Base-by-base conservation (phyloP, 2,113 vertebrate genomes). In the Cochlearius cochlearius region DNA sequence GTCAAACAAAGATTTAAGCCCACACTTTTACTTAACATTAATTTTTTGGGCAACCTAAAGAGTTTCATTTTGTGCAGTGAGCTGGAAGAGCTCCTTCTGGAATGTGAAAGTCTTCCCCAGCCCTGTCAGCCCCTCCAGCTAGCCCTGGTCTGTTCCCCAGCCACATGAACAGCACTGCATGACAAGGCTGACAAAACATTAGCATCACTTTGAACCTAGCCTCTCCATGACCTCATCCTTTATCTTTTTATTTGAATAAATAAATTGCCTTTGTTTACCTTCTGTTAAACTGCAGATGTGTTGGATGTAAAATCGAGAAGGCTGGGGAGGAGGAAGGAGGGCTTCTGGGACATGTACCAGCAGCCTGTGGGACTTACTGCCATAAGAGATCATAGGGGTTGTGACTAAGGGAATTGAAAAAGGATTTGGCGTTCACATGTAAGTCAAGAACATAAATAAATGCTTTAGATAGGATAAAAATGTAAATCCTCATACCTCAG, bases 331-430 rank as follows among this genome's bases (percentile, higher is more conserved):
- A 80, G 21, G 8, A 50, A 5, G 8, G 15, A 82, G 25, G 4
- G 1, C 12, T 83, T 52, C 22, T 77, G 18, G 0, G 1, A 38
- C 18, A 16, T 6, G 6, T 49, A 60, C 5, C 3, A 53, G 7
- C n/a, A 55, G 12, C 14, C 4, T 0, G 1, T 66, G 22, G 16
- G 14, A 58, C 5, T 79, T 75, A 18, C 10, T 52, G 47, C 9
- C 6, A 1, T 21, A 56, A 43, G 21, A 39, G 11, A 38, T 79
- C 36, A 36, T 4, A 60, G 5, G 5, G 10, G n/a, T 34, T 79
- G 25, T 30, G 26, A 36, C 15, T 69, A 60, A 55, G 5, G 29
- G 25, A 15, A 30, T 21, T 66, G n/a, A 43, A 69, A 93, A 86
- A 81, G 15, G 15, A 55, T 67, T 86, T 76, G 49, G 9, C 19